phyloP scores from a whole-genome alignment of 2,113 vertebrate species.

The Bungarus multicinctus region DNA sequence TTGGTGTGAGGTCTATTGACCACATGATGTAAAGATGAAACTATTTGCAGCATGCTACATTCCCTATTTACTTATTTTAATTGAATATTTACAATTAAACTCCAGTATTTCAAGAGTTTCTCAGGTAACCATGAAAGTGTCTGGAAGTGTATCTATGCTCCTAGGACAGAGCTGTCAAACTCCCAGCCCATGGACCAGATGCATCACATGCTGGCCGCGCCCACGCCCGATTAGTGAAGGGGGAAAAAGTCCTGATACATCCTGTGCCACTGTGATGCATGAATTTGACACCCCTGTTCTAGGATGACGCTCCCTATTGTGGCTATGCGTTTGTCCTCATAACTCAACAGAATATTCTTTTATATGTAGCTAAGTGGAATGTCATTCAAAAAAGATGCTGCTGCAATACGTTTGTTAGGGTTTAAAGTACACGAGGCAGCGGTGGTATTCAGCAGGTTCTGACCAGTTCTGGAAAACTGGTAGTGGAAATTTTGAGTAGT shows the following conservation, averaged over 20 bases:
- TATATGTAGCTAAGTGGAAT: neutral
- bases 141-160: neutral
- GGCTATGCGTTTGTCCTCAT: neutral
- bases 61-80: neutral
- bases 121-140: neutral
- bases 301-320: neutral
- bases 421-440: neutral
- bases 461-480: no score
- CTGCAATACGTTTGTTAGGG: neutral
- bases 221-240: no score
- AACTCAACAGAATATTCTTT: neutral
- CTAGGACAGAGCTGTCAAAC: neutral
- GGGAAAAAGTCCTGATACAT: no score
- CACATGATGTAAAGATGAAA: neutral
- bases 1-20: neutral
- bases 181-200: no score
- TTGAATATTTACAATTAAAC: neutral
- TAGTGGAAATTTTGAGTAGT: no score
- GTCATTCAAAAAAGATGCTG: neutral
- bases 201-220: no score
- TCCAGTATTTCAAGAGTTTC: neutral
- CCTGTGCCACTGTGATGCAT: no score
- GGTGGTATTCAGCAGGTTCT: no score
- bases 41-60: neutral
- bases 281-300: neutral